Evolutionary conservation across 2,888 invertebrate genomes (phyloP).

Genomic region (Norana najaformis): DNA sequence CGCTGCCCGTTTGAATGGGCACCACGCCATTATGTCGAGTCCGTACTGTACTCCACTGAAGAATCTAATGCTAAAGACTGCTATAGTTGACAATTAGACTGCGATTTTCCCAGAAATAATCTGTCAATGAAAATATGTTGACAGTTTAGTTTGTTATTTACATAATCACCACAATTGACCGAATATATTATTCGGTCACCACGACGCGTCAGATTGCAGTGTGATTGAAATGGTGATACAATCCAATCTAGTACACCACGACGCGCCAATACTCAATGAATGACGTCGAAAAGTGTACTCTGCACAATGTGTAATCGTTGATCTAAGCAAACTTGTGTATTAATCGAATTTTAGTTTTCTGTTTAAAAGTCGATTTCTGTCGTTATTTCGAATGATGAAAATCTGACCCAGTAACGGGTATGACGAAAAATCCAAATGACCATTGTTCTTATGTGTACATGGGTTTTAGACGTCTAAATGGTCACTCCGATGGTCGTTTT

Average conservation of each 20-base stretch:
- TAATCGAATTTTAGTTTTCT: background rate
- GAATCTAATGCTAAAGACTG: too few species aligned
- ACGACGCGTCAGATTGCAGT: too few species aligned
- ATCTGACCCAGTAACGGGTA: background rate
- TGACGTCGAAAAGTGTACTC: background rate
- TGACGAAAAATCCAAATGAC: background rate
- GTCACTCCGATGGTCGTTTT: background rate
- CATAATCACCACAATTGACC: too few species aligned
- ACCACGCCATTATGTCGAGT: too few species aligned
- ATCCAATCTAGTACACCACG: background rate
- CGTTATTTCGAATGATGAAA: conserved; percentile 13
- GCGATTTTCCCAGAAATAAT: too few species aligned
- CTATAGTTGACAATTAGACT: too few species aligned
- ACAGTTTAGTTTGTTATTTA: too few species aligned
- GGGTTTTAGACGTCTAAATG: background rate
- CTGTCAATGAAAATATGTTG: too few species aligned
- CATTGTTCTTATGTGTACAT: background rate
- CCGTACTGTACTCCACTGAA: too few species aligned
- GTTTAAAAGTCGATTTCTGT: background rate
- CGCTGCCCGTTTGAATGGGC: too few species aligned
- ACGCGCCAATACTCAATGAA: background rate
- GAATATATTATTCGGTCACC: too few species aligned
- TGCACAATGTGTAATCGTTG: background rate
- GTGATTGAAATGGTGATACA: too few species aligned
- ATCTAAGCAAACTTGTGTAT: background rate